Evolutionary conservation across 2,888 invertebrate species (phyloP).

Genomic region (Rhogogaster chlorosoma): DNA sequence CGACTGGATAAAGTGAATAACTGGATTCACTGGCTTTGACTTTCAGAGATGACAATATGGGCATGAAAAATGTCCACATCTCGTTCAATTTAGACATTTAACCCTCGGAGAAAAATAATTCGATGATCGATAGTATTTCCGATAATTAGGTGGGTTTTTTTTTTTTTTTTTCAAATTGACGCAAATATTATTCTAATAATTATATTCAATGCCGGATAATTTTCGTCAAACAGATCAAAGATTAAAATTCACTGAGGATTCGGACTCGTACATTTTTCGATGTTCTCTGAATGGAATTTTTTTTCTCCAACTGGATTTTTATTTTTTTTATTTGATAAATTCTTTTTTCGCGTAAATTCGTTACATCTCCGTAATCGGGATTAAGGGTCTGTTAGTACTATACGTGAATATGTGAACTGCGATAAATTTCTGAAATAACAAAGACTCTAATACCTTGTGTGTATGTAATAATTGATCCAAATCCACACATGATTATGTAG

Average conservation of each 20-base stretch:
- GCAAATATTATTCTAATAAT: background rate
- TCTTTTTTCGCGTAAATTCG: background rate
- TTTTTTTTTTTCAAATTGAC: no score
- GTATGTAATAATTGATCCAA: conserved; percentile 7
- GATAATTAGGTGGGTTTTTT: background rate
- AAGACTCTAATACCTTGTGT: background rate
- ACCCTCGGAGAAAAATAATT: no score
- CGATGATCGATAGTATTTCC: background rate
- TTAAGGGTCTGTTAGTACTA: background rate
- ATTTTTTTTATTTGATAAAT: background rate
- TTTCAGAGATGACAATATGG: no score
- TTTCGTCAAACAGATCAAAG: background rate
- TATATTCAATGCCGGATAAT: background rate
- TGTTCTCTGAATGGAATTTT: background rate
- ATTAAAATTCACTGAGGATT: background rate
- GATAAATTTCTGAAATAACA: conserved; percentile 20
- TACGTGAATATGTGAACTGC: background rate
- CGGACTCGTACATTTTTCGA: background rate
- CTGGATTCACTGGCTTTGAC: no score
- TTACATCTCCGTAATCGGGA: conserved; percentile 40
- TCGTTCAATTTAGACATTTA: no score
- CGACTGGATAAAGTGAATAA: no score
- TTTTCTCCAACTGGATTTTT: background rate
- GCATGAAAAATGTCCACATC: no score
- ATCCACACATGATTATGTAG: background rate